Evolutionary conservation across 2,888 invertebrate species (phyloP).

Genomic region (Lepidocyrtinus sp.): DNA sequence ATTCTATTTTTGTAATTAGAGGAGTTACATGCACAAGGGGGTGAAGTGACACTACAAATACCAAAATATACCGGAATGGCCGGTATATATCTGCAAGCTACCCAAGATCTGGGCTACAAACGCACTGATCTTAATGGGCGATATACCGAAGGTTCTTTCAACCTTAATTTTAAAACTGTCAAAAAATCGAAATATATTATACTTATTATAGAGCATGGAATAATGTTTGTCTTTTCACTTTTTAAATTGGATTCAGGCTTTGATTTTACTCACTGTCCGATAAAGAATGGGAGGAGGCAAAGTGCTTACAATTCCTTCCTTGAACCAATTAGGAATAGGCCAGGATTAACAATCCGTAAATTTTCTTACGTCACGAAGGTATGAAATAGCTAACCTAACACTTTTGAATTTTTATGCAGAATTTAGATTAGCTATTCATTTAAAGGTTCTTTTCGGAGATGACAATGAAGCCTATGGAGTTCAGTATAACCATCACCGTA

Average conservation of each 20-base stretch:
- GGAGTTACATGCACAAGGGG: slow-evolving; percentile 52
- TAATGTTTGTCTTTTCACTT: background rate
- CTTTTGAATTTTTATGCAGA: too few relatives aligned
- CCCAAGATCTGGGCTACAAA: slow-evolving; percentile 63
- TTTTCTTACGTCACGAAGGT: slow-evolving; percentile 65
- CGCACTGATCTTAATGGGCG: slow-evolving; percentile 64
- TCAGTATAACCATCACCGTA: slow-evolving; percentile 61
- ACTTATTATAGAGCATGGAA: too few relatives aligned
- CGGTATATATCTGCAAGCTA: slow-evolving; percentile 54
- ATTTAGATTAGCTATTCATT: too few relatives aligned
- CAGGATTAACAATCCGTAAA: slow-evolving; percentile 61
- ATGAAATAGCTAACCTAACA: too few relatives aligned
- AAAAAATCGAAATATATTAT: slow-evolving; percentile 4
- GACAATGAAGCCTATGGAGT: slow-evolving; percentile 61
- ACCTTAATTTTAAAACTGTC: background rate
- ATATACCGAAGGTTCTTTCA: slow-evolving; percentile 62
- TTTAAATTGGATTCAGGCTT: slow-evolving; percentile 54
- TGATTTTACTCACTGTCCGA: slow-evolving; percentile 60
- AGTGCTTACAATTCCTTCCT: slow-evolving; percentile 60
- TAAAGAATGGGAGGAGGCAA: slow-evolving; percentile 57
- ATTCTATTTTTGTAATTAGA: slow-evolving; percentile 18
- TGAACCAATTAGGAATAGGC: slow-evolving; percentile 49
- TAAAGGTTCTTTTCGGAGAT: slow-evolving; percentile 44
- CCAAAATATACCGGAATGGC: slow-evolving; percentile 61
- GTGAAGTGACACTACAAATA: slow-evolving; percentile 55